A percentile compares a stretch with the other conserved stretches of the same genome.
These are phyloP conservation scores for Aplodontia rufa DNA, from an alignment of 2,113 vertebrate species.

Conservation along the genomic window DNA sequence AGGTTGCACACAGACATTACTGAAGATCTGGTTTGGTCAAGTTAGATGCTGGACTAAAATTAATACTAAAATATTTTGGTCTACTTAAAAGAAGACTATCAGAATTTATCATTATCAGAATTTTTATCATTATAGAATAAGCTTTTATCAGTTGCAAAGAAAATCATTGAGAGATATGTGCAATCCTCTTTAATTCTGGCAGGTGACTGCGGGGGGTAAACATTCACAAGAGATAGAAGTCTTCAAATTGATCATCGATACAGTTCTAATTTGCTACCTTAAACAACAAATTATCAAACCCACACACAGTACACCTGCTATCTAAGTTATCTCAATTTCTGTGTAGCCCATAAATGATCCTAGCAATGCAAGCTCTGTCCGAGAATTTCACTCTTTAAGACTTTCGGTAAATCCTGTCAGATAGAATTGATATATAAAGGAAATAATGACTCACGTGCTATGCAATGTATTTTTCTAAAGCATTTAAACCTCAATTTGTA, in stretches of 20 bases:
- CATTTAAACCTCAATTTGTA: not conserved
- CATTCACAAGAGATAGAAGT: rapidly evolving
- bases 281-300: not conserved
- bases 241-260: not conserved
- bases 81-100: no score
- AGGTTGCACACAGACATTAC: not conserved
- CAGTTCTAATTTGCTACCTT: not conserved
- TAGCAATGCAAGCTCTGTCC: not conserved
- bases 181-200: not conserved
- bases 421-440: not conserved
- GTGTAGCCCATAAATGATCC: not conserved
- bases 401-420: not conserved
- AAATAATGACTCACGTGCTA: not conserved
- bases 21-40: not conserved
- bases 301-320: not conserved
- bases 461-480: not conserved
- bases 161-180: not conserved
- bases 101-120: conserved; percentile 7
- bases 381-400: not conserved
- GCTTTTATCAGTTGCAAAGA: not conserved
- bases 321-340: not conserved
- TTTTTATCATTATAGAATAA: not conserved
- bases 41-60: not conserved
- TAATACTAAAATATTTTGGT: not conserved
- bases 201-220: not conserved